phyloP scores from a whole-genome alignment of 2,888 invertebrate genomes.

The Netelia fuscicornis region DNA sequence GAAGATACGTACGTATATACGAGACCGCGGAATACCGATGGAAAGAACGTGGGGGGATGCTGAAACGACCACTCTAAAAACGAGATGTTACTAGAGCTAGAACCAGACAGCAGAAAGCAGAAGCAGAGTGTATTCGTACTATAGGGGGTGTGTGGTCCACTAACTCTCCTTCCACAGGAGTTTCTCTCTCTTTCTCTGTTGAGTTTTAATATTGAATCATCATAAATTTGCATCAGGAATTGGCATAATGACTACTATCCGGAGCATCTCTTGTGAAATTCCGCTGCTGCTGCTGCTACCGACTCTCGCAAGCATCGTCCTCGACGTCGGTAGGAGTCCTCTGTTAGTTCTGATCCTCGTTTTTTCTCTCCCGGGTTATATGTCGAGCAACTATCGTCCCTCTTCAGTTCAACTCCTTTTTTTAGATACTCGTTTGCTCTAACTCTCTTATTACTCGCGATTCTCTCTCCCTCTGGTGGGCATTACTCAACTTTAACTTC shows the following conservation, averaged over 20 bases:
- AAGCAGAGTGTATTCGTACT: conserved; percentile 33
- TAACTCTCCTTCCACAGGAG: conserved; percentile 55
- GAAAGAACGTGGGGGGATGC: conserved; percentile 22
- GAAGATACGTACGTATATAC: background rate
- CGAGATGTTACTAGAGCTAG: conserved; percentile 44
- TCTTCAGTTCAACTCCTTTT: background rate
- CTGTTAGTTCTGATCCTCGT: conserved; percentile 62
- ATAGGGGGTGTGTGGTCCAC: conserved; percentile 47
- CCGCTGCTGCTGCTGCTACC: conserved; percentile 44
- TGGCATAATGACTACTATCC: conserved; percentile 78
- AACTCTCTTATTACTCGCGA: conserved; percentile 57
- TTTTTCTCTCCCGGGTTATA: conserved; percentile 46
- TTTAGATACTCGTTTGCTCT: conserved; percentile 42
- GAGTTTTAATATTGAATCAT: conserved; percentile 78
- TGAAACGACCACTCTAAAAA: conserved; percentile 65
- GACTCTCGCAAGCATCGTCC: conserved; percentile 66
- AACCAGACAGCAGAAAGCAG: conserved; percentile 31
- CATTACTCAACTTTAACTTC: conserved; percentile 51
- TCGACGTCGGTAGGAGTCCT: conserved; percentile 64
- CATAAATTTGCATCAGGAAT: conserved; percentile 81
- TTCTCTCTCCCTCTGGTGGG: conserved; percentile 60
- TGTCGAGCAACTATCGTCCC: conserved; percentile 1
- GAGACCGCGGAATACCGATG: conserved; percentile 3
- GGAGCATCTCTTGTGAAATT: conserved; percentile 69
- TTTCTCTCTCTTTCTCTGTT: conserved; percentile 57